Percentiles rank a stretch among this genome's conserved stretches.
phyloP scores from a whole-genome alignment of 2,797 vertebrate genomes.

The Myiothlypis chrysogaster region DNA sequence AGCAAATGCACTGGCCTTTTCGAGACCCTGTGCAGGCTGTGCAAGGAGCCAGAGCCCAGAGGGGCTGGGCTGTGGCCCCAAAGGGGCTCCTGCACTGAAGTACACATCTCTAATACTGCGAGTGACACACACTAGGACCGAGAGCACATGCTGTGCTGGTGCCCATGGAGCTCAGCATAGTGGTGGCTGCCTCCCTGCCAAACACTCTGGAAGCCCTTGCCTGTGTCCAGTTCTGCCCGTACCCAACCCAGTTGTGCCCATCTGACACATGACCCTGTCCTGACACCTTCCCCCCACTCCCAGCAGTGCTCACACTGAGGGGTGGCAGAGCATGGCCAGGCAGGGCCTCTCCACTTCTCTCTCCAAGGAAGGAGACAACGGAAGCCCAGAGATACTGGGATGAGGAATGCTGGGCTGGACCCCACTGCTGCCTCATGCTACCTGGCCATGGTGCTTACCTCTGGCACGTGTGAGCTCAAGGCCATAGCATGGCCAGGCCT shows the following conservation, averaged over 20 bases:
- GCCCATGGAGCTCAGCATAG: rapidly evolving
- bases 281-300: neutral
- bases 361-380: neutral
- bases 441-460: neutral
- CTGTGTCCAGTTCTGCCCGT: rapidly evolving
- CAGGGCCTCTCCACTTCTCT: neutral
- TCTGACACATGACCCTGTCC: neutral
- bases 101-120: rapidly evolving
- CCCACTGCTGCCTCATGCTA: rapidly evolving
- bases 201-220: neutral
- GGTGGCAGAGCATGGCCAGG: neutral
- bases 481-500: neutral
- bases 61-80: neutral
- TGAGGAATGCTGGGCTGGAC: neutral
- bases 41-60: neutral
- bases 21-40: neutral
- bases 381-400: neutral
- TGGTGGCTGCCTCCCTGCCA: neutral
- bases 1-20: neutral
- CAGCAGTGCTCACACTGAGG: neutral
- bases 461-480: neutral
- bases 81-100: rapidly evolving
- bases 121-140: rapidly evolving
- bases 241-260: neutral
- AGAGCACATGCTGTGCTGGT: rapidly evolving